phyloP scores from a whole-genome alignment of 2,888 invertebrate species.

The Pasiphila rectangulata region DNA sequence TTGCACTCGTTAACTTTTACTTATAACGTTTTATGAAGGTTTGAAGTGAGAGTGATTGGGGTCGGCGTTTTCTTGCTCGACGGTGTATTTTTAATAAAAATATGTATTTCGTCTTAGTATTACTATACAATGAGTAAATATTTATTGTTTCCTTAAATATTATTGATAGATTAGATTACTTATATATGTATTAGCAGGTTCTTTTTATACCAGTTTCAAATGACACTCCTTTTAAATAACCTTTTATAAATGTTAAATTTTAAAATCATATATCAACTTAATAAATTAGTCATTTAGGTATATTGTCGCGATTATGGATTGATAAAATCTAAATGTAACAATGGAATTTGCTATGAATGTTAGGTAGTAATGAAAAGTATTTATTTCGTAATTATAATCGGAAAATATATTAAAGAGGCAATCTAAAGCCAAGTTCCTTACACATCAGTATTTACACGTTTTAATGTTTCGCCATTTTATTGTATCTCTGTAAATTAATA shows the following conservation, averaged over 20 bases:
- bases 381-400: slow-evolving; percentile 30
- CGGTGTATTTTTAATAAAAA: slow-evolving; percentile 1
- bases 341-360: slow-evolving; percentile 40
- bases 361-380: slow-evolving; percentile 29
- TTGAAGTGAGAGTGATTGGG: too few relatives aligned
- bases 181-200: slow-evolving; percentile 1
- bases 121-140: not conserved
- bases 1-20: too few relatives aligned
- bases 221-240: not conserved
- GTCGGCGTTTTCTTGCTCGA: too few relatives aligned
- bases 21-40: too few relatives aligned
- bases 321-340: slow-evolving; percentile 36
- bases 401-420: slow-evolving; percentile 40
- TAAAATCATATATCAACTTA: slow-evolving; percentile 15
- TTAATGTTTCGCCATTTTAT: slow-evolving; percentile 53
- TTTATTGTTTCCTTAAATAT: not conserved
- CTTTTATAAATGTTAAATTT: slow-evolving; percentile 11
- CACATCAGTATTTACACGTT: slow-evolving; percentile 55
- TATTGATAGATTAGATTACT: not conserved
- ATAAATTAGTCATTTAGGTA: slow-evolving; percentile 15
- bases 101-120: slow-evolving; percentile 4
- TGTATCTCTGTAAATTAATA: slow-evolving; percentile 54
- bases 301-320: slow-evolving; percentile 28
- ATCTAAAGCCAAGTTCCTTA: slow-evolving; percentile 56
- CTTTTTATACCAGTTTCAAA: slow-evolving; percentile 12